Evolutionary conservation across 2,113 vertebrate species (phyloP).

Genomic region (Pelodiscus sinensis): DNA sequence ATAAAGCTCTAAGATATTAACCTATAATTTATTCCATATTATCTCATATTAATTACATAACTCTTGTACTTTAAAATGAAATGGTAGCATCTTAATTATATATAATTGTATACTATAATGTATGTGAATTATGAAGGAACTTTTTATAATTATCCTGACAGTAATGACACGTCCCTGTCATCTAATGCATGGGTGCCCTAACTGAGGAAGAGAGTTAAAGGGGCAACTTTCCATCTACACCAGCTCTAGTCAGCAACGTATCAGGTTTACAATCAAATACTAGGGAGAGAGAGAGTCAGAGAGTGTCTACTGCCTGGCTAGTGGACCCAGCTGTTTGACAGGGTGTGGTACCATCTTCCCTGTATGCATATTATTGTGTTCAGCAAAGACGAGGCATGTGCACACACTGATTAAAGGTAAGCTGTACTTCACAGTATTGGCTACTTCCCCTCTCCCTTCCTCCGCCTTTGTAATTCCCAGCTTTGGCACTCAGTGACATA

Average conservation of each 20-base stretch:
- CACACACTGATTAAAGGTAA: background rate
- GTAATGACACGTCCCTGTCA: background rate
- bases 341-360: too few relatives aligned
- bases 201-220: background rate
- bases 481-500: background rate
- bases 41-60: conserved; percentile 28
- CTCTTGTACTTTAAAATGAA: background rate
- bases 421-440: rapidly evolving
- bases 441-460: background rate
- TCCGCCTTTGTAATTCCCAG: background rate
- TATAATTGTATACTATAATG: background rate
- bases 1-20: conserved; percentile 30
- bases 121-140: background rate
- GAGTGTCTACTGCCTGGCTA: background rate
- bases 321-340: rapidly evolving
- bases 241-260: background rate
- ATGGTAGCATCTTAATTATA: background rate
- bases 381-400: background rate
- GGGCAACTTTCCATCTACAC: background rate
- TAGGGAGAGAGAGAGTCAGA: background rate
- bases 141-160: background rate
- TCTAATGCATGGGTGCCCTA: background rate
- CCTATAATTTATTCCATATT: conserved; percentile 25
- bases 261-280: background rate
- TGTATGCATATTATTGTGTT: rapidly evolving